Evolutionary conservation across 2,888 invertebrate genomes (phyloP), one percentile per base, ranked within the genome.

Genomic region (Drosophila pseudotalamancana): DNA sequence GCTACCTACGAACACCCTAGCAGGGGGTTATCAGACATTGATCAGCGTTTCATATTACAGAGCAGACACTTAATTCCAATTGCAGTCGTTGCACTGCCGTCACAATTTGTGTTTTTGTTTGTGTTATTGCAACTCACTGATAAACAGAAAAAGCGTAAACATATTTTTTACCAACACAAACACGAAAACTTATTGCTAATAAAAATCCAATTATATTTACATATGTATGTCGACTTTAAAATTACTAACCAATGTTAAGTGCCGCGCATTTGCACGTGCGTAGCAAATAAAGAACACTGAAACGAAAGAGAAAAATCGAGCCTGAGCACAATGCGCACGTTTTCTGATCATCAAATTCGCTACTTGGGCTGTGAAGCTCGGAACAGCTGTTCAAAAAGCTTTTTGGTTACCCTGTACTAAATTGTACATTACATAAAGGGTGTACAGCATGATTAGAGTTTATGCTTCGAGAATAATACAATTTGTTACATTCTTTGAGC

Each of bases 181-280:
- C 39, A 46, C 23, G 11, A 14, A 25, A 11, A 19, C 4, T 42
- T 45, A 2, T 62, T 40, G 31, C n/a, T 18, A 21, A 16, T 19
- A 45, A 40, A 12, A 31, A 14, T n/a, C 16, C 21, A 53, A 63
- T 42, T 55, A 35, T 40, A n/a, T 12, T 32, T 3, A 2, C 14
- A 14, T 12, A n/a, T n/a, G n/a, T n/a, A n/a, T n/a, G n/a, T n/a
- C n/a, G n/a, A n/a, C n/a, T 25, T 9, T 3, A 25, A 18, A 37
- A 42, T 31, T n/a, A 76, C 62, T 78, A 64, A 85, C 79, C 72
- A 54, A 46, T 72, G 67, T 65, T 63, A 65, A 60, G 19, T 37
- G 45, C 1, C 50, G 67, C 63, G 73, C 80, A 74, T 84, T 74
- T 72, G 72, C 87, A 83, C 87, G 81, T 80, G 87, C 66, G 70